phyloP scores from a whole-genome alignment of 2,113 vertebrate genomes.

The Dicerorhinus sumatrensis region DNA sequence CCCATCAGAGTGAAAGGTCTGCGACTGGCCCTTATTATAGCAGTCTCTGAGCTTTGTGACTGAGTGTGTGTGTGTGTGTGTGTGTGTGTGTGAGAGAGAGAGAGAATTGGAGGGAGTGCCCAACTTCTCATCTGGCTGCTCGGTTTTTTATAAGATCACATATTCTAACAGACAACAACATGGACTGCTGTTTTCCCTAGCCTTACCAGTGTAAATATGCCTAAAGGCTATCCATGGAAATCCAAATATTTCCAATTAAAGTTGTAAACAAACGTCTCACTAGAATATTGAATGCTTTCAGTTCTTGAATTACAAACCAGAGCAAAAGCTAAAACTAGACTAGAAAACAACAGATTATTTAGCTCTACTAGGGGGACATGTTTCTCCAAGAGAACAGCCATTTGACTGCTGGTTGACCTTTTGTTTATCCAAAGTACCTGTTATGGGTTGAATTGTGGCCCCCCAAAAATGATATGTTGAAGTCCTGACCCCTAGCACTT shows the following conservation, averaged over 20 bases:
- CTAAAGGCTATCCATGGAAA: neutral
- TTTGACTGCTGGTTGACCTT: neutral
- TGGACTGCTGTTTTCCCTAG: neutral
- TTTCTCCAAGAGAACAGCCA: neutral
- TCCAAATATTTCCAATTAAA: slow-evolving; percentile 8
- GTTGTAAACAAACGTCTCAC: neutral
- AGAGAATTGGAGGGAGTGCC: neutral
- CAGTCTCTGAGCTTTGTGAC: neutral
- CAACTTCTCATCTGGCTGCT: neutral
- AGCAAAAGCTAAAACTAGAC: neutral
- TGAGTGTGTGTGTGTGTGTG: neutral
- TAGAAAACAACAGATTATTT: neutral
- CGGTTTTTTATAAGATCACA: neutral
- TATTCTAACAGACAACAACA: neutral
- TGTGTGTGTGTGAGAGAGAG: neutral
- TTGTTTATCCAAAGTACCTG: neutral
- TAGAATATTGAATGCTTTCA: slow-evolving; percentile 6
- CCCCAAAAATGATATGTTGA: neutral
- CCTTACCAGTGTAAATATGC: neutral
- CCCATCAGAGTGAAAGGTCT: neutral
- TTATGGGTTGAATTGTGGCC: neutral
- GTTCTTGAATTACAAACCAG: neutral
- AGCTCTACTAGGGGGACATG: neutral
- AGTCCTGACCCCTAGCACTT: neutral
- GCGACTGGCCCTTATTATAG: neutral